A percentile compares a stretch with the other conserved stretches of the same genome.
Evolutionary conservation across 2,113 vertebrate species (phyloP).

Genomic region (Pardalotus punctatus): DNA sequence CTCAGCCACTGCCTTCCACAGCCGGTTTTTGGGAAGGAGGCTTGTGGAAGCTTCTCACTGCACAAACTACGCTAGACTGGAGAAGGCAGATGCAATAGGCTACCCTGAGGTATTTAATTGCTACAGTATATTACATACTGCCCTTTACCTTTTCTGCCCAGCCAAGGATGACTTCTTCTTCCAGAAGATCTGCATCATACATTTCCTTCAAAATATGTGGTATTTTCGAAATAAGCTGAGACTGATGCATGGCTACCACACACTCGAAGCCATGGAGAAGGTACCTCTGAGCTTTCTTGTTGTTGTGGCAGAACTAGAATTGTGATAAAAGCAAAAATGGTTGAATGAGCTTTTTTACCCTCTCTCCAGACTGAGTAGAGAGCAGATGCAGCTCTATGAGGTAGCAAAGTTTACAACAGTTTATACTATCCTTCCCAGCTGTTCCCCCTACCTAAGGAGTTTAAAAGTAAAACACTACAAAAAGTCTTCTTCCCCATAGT

Average conservation of each 20-base stretch:
- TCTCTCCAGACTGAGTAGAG: neutral
- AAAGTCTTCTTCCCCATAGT: neutral
- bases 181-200: constrained; percentile 94
- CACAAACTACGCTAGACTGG: neutral
- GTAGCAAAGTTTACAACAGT: rapidly evolving
- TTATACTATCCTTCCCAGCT: neutral
- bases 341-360: neutral
- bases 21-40: neutral
- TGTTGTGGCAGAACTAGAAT: constrained; percentile 94
- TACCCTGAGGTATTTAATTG: neutral
- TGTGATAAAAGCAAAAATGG: neutral
- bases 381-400: neutral
- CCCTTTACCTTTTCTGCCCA: constrained; percentile 92
- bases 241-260: constrained; percentile 92
- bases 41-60: neutral
- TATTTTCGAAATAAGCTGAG: constrained; percentile 89
- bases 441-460: neutral
- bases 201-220: constrained; percentile 94
- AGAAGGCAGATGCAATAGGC: rapidly evolving
- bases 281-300: constrained; percentile 97
- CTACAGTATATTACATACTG: rapidly evolving
- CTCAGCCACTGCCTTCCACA: neutral
- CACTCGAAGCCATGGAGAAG: constrained; percentile 95
- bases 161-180: constrained; percentile 93
- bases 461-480: neutral